phyloP scores from a whole-genome alignment of 2,113 vertebrate genomes.

The Solenodon paradoxus region DNA sequence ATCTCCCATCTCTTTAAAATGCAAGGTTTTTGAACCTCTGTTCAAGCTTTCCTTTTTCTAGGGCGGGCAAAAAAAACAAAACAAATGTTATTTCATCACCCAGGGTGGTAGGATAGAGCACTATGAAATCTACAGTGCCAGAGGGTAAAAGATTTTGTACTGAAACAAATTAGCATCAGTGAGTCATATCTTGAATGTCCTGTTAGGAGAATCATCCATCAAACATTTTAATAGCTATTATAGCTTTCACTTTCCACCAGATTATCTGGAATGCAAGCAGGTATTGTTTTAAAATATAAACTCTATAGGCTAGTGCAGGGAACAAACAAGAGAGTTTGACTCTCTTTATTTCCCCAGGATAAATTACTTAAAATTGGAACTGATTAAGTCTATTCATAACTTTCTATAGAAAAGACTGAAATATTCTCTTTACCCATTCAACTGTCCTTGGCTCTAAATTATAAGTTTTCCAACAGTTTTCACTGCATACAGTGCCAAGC shows the following conservation, averaged over 20 bases:
- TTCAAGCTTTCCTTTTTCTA: conserved; percentile 56
- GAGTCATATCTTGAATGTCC: conserved; percentile 85
- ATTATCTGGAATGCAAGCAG: conserved; percentile 72
- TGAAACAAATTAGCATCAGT: conserved; percentile 85
- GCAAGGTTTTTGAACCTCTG: conserved; percentile 16
- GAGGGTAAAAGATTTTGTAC: conserved; percentile 84
- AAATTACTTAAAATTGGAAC: conserved; percentile 61
- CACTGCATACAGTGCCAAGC: conserved; percentile 52
- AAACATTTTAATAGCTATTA: conserved; percentile 80
- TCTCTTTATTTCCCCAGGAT: conserved; percentile 64
- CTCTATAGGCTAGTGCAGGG: conserved; percentile 64
- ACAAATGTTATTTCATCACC: conserved; percentile 73
- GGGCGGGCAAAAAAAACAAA: conserved; percentile 65
- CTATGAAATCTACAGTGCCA: conserved; percentile 81
- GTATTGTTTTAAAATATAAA: conserved; percentile 67
- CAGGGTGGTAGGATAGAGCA: conserved; percentile 75
- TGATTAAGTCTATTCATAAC: conserved; percentile 57
- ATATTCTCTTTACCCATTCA: conserved; percentile 55
- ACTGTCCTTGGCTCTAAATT: conserved; percentile 44
- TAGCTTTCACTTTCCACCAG: conserved; percentile 79
- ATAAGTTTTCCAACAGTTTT: conserved; percentile 46
- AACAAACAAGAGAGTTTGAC: conserved; percentile 60
- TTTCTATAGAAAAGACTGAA: conserved; percentile 66
- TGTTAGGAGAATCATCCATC: conserved; percentile 82
- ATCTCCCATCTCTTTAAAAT: conserved; percentile 48